Percentiles rank a stretch among this genome's conserved stretches.
Evolutionary conservation across 2,113 vertebrate species (phyloP).

Genomic region (Plestiodon gilberti): DNA sequence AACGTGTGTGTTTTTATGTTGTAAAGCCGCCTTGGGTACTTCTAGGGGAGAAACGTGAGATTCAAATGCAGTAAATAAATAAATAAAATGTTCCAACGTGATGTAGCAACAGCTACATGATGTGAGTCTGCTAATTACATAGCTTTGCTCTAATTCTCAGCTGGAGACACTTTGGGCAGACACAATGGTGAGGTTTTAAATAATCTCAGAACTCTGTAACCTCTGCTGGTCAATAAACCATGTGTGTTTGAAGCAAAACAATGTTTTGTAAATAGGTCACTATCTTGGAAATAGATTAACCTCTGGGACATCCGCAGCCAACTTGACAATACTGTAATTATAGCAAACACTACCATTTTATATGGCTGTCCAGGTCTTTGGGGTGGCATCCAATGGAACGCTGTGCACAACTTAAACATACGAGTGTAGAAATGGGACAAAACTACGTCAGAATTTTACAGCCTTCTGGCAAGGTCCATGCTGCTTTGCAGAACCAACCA

Average conservation of each 20-base stretch:
- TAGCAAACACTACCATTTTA: background rate
- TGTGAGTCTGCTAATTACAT: background rate
- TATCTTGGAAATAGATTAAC: background rate
- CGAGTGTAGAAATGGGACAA: background rate
- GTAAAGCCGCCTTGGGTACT: no score
- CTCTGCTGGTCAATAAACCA: background rate
- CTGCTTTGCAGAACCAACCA: slow-evolving; percentile 16
- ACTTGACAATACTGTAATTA: background rate
- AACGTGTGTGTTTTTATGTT: no score
- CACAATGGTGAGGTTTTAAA: background rate
- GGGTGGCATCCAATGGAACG: background rate
- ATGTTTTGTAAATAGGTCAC: background rate
- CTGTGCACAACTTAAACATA: background rate
- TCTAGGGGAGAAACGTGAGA: no score
- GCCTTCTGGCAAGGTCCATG: slow-evolving; percentile 13
- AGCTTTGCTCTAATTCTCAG: background rate
- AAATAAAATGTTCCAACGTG: background rate
- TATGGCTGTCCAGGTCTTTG: background rate
- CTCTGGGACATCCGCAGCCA: background rate
- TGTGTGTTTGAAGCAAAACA: background rate
- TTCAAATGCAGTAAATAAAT: no score
- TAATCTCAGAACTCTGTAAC: background rate
- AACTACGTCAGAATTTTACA: slow-evolving; percentile 8
- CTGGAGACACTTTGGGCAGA: background rate
- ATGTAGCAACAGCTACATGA: background rate